Evolutionary conservation across 2,113 vertebrate species (phyloP), one percentile per base, ranked within the genome.

Genomic region (Perccottus glenii): DNA sequence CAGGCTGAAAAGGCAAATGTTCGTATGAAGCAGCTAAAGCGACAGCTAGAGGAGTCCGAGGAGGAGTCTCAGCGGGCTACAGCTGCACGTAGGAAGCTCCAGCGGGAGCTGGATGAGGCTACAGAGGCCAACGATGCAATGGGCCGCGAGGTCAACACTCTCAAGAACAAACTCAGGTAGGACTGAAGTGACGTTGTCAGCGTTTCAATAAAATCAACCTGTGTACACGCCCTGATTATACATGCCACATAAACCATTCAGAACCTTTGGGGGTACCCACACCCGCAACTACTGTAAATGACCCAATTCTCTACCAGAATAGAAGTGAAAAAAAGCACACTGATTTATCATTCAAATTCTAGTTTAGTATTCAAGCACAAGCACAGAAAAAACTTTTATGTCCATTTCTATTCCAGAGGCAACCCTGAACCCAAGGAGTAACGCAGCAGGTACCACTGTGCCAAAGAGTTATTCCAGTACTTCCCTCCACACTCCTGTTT

Each of bases 321-420:
- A 38, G 14, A 33, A 33, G 12, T 36, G 5, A 5, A 40, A 1
- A 60, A 45, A 2, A 19, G 5, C 35, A 19, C 5, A 27, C 40
- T 11, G 9, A 55, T 11, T 12, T 46, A 12, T 46, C 12, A 50
- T 27, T 55, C 36, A 53, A 33, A 55, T 9, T n/a, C 14, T 64
- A 15, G 19, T 33, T 50, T 70, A 8, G 43, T 62, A 49, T 57
- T n/a, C 33, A 27, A 55, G n/a, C 43, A 33, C 10, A 46, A 83
- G 48, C 45, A 52, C 60, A 73, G 57, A 67, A 78, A 77, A 43
- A 86, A 84, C 81, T 80, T 84, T 52, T 11, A 42, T 91, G 92
- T 95, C 53, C 94, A 90, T 96, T 94, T 98, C 92, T 97, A 90
- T 98, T 98, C 88, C 96, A 98, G 96, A 96, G 94, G 94, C 92